These are phyloP conservation scores for Nemapogon koenigi DNA, from an alignment of 2,888 invertebrate genomes.

Conservation along the genomic window DNA sequence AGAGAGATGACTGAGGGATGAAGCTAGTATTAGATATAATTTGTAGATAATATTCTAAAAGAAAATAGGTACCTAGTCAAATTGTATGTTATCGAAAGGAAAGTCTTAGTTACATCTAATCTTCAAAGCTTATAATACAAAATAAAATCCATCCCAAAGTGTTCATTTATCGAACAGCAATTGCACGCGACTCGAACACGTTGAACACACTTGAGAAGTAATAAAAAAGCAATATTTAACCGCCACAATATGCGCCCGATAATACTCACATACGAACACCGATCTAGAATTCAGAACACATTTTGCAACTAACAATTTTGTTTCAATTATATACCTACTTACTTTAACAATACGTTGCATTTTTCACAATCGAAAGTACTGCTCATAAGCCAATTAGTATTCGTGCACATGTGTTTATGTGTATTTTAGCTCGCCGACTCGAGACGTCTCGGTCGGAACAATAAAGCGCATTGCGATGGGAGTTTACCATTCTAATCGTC, in stretches of 20 bases:
- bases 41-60: too few relatives aligned
- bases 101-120: too few relatives aligned
- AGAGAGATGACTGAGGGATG: too few relatives aligned
- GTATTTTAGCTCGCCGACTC: slow-evolving; percentile 10
- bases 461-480: slow-evolving; percentile 36
- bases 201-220: slow-evolving; percentile 11
- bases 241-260: slow-evolving; percentile 12
- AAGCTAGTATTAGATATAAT: too few relatives aligned
- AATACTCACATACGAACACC: slow-evolving; percentile 10
- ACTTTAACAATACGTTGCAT: not conserved
- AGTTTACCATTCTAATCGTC: slow-evolving; percentile 46
- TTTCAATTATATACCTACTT: not conserved
- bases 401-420: slow-evolving; percentile 3
- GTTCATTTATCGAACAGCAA: slow-evolving; percentile 3
- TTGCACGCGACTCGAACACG: slow-evolving; percentile 9
- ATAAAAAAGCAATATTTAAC: slow-evolving; percentile 14
- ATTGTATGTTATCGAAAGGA: too few relatives aligned
- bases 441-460: slow-evolving; percentile 29
- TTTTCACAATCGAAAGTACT: not conserved
- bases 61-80: too few relatives aligned
- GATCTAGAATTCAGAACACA: not conserved
- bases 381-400: slow-evolving; percentile 6
- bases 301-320: not conserved
- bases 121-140: too few relatives aligned
- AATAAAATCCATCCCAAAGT: too few relatives aligned